Evolutionary conservation across 1,140 invertebrate genomes (phyloP).

Genomic region (Leptinotarsa undecemlineata): DNA sequence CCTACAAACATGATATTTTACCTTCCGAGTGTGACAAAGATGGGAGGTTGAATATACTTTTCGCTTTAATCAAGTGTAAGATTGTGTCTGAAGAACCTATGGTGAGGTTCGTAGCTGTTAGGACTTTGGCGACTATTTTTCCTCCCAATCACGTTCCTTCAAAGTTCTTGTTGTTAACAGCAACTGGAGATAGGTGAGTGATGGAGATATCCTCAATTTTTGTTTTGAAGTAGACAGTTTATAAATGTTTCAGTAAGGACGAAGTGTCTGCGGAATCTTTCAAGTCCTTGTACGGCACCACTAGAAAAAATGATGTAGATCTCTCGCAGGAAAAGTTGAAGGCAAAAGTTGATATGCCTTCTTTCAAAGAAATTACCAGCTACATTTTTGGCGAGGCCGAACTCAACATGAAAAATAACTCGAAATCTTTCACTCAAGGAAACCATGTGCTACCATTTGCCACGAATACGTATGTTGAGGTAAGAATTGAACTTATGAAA

Average conservation of each 20-base stretch:
- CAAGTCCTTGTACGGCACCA: slow-evolving; percentile 68
- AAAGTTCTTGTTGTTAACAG: slow-evolving; percentile 80
- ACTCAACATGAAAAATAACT: slow-evolving; percentile 53
- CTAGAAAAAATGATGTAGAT: slow-evolving; percentile 48
- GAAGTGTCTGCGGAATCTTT: slow-evolving; percentile 75
- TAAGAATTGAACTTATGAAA: slow-evolving; percentile 46
- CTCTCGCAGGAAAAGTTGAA: slow-evolving; percentile 46
- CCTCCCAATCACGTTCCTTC: slow-evolving; percentile 79
- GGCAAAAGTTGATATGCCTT: slow-evolving; percentile 52
- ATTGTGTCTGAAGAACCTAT: slow-evolving; percentile 70
- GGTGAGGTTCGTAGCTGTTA: slow-evolving; percentile 78
- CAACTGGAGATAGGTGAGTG: slow-evolving; percentile 77
- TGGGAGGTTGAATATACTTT: slow-evolving; percentile 47
- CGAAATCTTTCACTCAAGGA: slow-evolving; percentile 60
- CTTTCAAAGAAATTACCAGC: slow-evolving; percentile 55
- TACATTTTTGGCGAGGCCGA: slow-evolving; percentile 56
- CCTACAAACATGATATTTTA: slow-evolving; percentile 63
- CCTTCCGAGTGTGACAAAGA: slow-evolving; percentile 46
- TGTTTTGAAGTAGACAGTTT: neutral
- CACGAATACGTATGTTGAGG: slow-evolving; percentile 67
- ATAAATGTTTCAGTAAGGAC: slow-evolving; percentile 65
- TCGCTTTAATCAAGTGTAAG: slow-evolving; percentile 61
- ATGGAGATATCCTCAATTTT: neutral
- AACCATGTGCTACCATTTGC: slow-evolving; percentile 71
- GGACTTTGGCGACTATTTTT: slow-evolving; percentile 82